Evolutionary conservation across 2,113 vertebrate species (phyloP).

Genomic region (Corvus moneduloides): DNA sequence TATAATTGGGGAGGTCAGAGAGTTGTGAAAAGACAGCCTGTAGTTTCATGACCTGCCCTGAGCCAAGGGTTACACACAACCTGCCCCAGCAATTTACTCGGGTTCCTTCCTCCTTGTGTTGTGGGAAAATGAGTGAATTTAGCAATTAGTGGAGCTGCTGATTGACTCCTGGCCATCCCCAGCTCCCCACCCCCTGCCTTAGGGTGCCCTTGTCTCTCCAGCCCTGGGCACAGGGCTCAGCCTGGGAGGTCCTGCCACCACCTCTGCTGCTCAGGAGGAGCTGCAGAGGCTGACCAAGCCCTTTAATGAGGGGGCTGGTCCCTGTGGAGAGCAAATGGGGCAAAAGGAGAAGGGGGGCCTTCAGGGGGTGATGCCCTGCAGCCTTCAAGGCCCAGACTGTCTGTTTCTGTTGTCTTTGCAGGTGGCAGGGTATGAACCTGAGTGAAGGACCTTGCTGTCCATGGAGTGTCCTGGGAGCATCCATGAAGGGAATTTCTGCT

Average conservation of each 20-base stretch:
- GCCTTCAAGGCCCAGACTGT: background rate
- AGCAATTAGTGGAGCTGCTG: background rate
- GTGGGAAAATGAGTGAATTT: background rate
- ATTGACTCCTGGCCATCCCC: background rate
- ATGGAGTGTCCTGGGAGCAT: background rate
- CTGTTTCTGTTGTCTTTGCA: background rate
- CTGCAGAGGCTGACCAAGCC: rapidly evolving
- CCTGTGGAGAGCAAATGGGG: background rate
- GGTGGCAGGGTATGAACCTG: background rate
- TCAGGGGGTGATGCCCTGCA: background rate
- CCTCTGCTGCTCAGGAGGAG: background rate
- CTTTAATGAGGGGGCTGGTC: background rate
- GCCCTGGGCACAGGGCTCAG: background rate
- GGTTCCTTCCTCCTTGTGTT: background rate
- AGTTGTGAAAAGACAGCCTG: background rate
- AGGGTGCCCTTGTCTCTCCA: background rate
- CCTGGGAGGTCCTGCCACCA: background rate
- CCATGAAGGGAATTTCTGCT: background rate
- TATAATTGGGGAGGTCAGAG: background rate
- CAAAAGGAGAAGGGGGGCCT: background rate
- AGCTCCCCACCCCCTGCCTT: background rate
- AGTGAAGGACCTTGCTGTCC: background rate
- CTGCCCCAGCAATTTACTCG: background rate
- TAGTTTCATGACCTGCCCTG: background rate
- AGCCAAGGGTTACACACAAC: background rate